Evolutionary conservation across 2,113 vertebrate species (phyloP), one percentile per base, ranked within the genome.

Genomic region (Xiphophorus couchianus): DNA sequence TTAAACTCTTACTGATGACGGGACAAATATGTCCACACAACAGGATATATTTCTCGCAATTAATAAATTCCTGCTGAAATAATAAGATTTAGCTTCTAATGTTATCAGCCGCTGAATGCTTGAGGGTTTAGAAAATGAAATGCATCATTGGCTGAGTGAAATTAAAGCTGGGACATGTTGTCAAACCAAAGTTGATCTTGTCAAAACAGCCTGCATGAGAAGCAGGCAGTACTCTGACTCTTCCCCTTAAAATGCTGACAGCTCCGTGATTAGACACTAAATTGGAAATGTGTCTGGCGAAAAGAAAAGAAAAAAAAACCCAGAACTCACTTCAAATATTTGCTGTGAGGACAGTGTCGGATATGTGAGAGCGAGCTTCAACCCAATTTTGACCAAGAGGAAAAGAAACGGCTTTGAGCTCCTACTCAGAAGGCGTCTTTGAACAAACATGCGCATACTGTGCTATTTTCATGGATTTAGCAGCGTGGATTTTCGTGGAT

Each of bases 401-500:
- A 39, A 29, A 66, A 80, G 33, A 85, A 66, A 58, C 60, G 25
- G 35, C 54, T 62, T 28, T 84, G 62, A 78, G 48, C 74, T 60
- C 77, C 64, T 65, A 62, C 48, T 84, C 51, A 73, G 68, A 69
- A 42, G 51, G 73, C 19, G 29, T 80, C 71, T 82, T 66, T 71
- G 63, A 69, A 71, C 74, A 84, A 81, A 86, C 77, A 78, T 58
- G 77, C 22, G 15, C 77, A 77, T 81, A 69, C 80, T 86, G 80
- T 83, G 82, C 79, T 87, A 74, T 87, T 87, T 90, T 82, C 68
- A 81, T 82, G 80, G 90, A 86, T 88, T 91, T 89, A 81, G 77
- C 73, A 77, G 78, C 28, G 69, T 80, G 91, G 90, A 92, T 92
- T 90, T 90, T 85, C 80, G 80, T 84, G 86, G 87, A 91, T 92